Evolutionary conservation across 2,113 vertebrate species (phyloP).

Genomic region (Leptobrachium ailaonicum): DNA sequence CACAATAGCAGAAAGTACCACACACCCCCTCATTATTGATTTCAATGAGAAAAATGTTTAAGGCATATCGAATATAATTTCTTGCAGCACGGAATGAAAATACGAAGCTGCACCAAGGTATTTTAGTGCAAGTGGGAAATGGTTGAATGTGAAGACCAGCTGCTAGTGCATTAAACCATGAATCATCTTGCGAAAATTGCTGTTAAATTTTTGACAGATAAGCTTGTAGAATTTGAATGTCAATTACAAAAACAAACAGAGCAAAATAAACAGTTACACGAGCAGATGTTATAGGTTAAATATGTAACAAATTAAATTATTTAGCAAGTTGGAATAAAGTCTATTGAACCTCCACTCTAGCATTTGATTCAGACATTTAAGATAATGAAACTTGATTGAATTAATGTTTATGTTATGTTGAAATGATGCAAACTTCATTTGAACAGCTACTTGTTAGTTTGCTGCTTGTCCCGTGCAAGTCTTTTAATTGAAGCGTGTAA

Average conservation of each 20-base stretch:
- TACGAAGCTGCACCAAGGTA: slow-evolving; percentile 10
- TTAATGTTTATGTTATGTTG: too few species aligned
- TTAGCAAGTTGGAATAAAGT: slow-evolving; percentile 11
- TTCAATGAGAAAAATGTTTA: not conserved
- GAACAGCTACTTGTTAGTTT: too few species aligned
- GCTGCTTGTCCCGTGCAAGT: too few species aligned
- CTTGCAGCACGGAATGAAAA: slow-evolving; percentile 14
- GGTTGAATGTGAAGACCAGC: slow-evolving; percentile 30
- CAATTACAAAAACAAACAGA: slow-evolving; percentile 43
- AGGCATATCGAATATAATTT: slow-evolving; percentile 18
- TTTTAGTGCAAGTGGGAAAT: slow-evolving; percentile 29
- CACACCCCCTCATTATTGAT: slow-evolving; percentile 5
- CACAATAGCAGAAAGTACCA: too few species aligned
- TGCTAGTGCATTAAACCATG: slow-evolving; percentile 45
- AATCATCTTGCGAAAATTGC: slow-evolving; percentile 41
- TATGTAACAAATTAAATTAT: slow-evolving; percentile 44
- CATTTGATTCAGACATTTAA: too few species aligned
- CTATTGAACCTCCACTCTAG: not conserved
- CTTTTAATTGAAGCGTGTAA: too few species aligned
- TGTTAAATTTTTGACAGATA: slow-evolving; percentile 41
- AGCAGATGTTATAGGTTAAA: slow-evolving; percentile 48
- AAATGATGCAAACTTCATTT: too few species aligned
- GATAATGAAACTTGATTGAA: too few species aligned
- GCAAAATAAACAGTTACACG: slow-evolving; percentile 40
- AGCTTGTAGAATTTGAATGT: slow-evolving; percentile 39